phyloP scores from a whole-genome alignment of 2,888 invertebrate species.

The Coleophora deauratella region DNA sequence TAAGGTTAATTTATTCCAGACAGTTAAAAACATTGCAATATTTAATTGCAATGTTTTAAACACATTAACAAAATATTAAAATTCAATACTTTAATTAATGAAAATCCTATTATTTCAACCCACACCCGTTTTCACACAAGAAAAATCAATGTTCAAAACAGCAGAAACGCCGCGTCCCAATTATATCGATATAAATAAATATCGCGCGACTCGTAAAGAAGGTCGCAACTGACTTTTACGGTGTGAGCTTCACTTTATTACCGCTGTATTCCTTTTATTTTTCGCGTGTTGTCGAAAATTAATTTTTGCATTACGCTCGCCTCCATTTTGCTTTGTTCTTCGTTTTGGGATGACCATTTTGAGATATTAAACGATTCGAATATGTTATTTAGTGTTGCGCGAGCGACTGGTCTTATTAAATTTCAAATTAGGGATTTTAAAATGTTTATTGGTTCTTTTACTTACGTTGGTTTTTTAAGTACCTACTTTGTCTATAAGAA shows the following conservation, averaged over 20 bases:
- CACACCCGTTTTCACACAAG: too few species aligned
- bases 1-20: too few species aligned
- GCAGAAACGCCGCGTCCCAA: conserved; percentile 21
- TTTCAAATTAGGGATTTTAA: conserved; percentile 15
- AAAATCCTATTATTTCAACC: too few species aligned
- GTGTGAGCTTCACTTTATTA: conserved; percentile 33
- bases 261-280: conserved; percentile 12
- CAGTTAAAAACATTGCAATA: too few species aligned
- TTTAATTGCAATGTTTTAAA: too few species aligned
- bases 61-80: too few species aligned
- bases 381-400: conserved; percentile 30
- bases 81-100: too few species aligned
- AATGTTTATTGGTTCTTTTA: conserved; percentile 6
- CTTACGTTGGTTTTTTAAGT: neutral
- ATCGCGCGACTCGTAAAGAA: conserved; percentile 39
- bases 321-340: conserved; percentile 29
- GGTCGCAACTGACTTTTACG: conserved; percentile 33
- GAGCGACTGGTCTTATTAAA: conserved; percentile 20
- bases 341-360: conserved; percentile 15
- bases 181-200: conserved; percentile 50
- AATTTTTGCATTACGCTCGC: conserved; percentile 38
- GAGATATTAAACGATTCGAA: conserved; percentile 41
- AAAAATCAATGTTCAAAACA: too few species aligned
- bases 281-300: conserved; percentile 33
- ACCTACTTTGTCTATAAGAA: too few species aligned